A percentile compares a stretch with the other conserved stretches of the same genome.
Conservation (phyloP, 2,888 invertebrate genomes). For the Aleiodes testaceus region DNA sequence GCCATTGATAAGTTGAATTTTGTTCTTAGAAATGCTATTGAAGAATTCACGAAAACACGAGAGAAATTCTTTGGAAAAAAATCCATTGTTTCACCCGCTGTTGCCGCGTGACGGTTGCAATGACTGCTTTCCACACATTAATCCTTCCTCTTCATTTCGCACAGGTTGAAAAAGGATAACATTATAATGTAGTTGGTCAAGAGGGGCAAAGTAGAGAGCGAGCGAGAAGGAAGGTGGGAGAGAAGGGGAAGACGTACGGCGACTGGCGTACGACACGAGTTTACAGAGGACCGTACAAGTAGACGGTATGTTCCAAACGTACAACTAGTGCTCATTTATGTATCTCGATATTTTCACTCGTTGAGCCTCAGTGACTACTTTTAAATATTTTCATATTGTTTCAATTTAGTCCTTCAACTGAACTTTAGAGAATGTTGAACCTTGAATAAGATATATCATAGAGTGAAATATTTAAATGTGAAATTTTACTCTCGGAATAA, state of each 20-base stretch:
- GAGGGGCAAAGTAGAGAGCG: constrained; percentile 35
- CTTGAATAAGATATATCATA: too few relatives aligned
- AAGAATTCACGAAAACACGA: background rate
- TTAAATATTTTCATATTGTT: background rate
- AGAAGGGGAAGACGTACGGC: constrained; percentile 32
- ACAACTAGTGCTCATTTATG: constrained; percentile 21
- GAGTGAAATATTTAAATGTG: too few relatives aligned
- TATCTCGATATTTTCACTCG: constrained; percentile 3
- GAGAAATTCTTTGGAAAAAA: constrained; percentile 20
- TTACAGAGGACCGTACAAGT: constrained; percentile 59
- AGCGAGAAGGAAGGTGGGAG: constrained; percentile 33
- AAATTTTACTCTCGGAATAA: too few relatives aligned
- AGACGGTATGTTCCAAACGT: constrained; percentile 50
- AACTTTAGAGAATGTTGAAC: too few relatives aligned
- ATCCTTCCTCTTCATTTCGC: constrained; percentile 22
- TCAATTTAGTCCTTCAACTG: too few relatives aligned
- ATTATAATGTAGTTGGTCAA: constrained; percentile 27
- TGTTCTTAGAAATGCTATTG: too few relatives aligned
- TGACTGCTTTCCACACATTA: constrained; percentile 19
- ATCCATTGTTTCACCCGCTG: background rate
- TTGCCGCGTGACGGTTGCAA: constrained; percentile 40
- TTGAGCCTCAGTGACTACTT: constrained; percentile 1
- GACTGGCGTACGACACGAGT: constrained; percentile 59
- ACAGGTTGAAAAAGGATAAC: constrained; percentile 13
- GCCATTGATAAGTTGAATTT: too few relatives aligned